These are phyloP conservation scores for Trypoxylus dichotomus DNA, from an alignment of 1,140 invertebrate genomes.

Conservation along the genomic window DNA sequence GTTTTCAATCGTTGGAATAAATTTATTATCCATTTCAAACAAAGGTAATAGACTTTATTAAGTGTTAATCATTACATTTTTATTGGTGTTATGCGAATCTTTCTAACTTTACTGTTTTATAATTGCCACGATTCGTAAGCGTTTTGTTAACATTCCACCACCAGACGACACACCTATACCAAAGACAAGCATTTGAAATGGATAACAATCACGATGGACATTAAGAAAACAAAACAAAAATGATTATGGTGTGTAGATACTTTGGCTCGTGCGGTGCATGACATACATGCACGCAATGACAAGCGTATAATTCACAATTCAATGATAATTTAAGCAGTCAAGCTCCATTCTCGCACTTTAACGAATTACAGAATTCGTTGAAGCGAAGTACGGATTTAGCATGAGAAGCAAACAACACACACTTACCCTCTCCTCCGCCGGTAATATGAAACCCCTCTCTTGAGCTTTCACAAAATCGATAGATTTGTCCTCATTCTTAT, in stretches of 20 bases:
- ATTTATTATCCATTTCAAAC: slow-evolving; percentile 18
- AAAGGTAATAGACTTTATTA: no score
- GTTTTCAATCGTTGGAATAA: neutral
- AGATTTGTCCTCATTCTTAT: slow-evolving; percentile 63
- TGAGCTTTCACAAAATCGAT: slow-evolving; percentile 85
- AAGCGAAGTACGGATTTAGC: neutral
- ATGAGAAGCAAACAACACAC: neutral
- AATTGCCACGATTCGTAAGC: neutral
- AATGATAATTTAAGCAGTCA: neutral
- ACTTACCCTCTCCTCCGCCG: slow-evolving; percentile 90
- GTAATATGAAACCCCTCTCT: slow-evolving; percentile 82
- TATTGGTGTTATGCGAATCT: no score
- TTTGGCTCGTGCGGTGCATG: slow-evolving; percentile 3
- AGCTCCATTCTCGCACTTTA: neutral
- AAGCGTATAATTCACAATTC: slow-evolving; percentile 3
- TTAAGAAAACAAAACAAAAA: slow-evolving; percentile 14
- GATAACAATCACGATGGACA: slow-evolving; percentile 5
- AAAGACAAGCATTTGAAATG: slow-evolving; percentile 13
- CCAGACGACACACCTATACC: neutral
- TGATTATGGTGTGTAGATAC: neutral
- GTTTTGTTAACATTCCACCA: slow-evolving; percentile 5
- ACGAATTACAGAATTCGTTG: neutral
- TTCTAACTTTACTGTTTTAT: no score
- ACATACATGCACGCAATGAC: slow-evolving; percentile 25
- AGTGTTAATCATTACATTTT: no score